Evolutionary conservation across 2,888 invertebrate species (phyloP), one percentile per base, ranked within the genome.

Genomic region (Dryobotodes eremita): DNA sequence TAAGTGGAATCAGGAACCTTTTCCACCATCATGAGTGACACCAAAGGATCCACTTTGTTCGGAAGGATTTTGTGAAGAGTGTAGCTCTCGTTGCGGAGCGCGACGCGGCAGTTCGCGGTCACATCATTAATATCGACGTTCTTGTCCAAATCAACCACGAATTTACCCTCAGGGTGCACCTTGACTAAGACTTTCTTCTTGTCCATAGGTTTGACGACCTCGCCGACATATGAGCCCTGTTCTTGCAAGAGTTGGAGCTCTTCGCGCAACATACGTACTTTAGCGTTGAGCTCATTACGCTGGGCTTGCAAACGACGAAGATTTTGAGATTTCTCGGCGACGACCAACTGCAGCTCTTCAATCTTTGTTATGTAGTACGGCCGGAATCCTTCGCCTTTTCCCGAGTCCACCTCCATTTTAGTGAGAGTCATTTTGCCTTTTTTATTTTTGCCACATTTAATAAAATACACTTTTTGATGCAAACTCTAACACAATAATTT

Each of bases 11-110:
- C 99, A 0, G 99, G 99, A 4, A 99, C 99, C 95, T 99, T 99
- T 94, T 99, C 99, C 0, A 99, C 99, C 99, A 99, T 99, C 99
- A 99, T 99, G 82, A 99, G 98, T 0, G 99, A 99, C 0, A 99
- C 99, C 79, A 99, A 97, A 0, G 99, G 99, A 97, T 99, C 99
- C 4, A 99, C 99, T 93, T 99, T 99, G 95, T 99, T 99, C 0
- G 99, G 99, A 46, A 99, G 97, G 89, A 99, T 99, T 97, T 99
- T 99, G 94, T 99, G 99, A 62, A 99, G 97, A 0, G 99, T 99
- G 93, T 99, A 99, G 94, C 99, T 99, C 95, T 99, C 99, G 93
- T 99, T 99, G 76, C 99, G 98, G 59, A 99, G 97, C 13, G 99
- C 99, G 36, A 99, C 99, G 90, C 99, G 98, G 90, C 99, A 99